phyloP scores from a whole-genome alignment of 2,888 invertebrate species.

The Atrina japonica region DNA sequence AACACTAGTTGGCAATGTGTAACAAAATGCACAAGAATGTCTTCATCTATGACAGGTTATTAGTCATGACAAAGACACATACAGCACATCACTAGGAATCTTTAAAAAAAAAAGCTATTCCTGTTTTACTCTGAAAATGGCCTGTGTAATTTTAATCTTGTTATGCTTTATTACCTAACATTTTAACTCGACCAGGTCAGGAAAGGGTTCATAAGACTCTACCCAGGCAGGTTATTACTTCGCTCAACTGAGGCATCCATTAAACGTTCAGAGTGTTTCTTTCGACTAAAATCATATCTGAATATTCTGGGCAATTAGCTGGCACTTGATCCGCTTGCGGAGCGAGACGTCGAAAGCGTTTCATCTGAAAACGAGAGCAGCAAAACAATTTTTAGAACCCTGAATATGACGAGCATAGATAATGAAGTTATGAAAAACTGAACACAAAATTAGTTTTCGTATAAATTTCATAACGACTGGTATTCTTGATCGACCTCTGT shows the following conservation, averaged over 20 bases:
- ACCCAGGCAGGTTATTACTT: no score
- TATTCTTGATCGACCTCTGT: slow-evolving; percentile 30
- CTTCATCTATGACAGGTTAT: no score
- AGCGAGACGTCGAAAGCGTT: slow-evolving; percentile 24
- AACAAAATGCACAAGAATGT: no score
- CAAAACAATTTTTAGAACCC: slow-evolving; percentile 23
- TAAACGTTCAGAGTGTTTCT: neutral
- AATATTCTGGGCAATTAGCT: slow-evolving; percentile 3
- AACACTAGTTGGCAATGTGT: no score
- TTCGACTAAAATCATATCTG: neutral
- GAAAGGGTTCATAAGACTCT: no score
- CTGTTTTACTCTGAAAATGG: slow-evolving; percentile 2
- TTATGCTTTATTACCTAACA: no score
- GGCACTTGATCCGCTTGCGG: slow-evolving; percentile 27
- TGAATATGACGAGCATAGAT: slow-evolving; percentile 32
- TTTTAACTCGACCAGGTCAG: no score
- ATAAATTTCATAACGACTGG: slow-evolving; percentile 36
- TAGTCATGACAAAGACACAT: no score
- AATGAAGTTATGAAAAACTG: slow-evolving; percentile 28
- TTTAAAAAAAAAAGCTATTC: neutral
- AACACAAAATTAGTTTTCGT: slow-evolving; percentile 26
- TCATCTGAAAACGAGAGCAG: slow-evolving; percentile 44
- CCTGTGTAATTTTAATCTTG: neutral
- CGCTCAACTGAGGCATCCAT: slow-evolving; percentile 11
- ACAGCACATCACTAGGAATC: no score